Percentiles rank a stretch among this genome's conserved stretches.
These are phyloP conservation scores for Carabus problematicus DNA, from an alignment of 2,888 invertebrate species.

Conservation along the genomic window DNA sequence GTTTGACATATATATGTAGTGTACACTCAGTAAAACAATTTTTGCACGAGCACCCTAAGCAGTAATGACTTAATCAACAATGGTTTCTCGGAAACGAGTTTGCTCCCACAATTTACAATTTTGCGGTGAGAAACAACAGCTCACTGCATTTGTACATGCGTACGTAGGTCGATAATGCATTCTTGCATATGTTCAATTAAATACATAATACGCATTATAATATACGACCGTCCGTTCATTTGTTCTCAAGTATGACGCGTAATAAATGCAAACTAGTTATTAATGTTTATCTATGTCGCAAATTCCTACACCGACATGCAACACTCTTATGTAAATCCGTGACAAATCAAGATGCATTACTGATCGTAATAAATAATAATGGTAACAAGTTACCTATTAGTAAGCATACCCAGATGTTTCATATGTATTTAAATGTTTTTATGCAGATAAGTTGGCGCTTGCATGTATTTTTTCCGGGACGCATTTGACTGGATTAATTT, in stretches of 20 bases:
- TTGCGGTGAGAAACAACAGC: too few relatives aligned
- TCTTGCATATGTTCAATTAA: slow-evolving; percentile 19
- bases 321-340: slow-evolving; percentile 20
- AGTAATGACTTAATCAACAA: too few relatives aligned
- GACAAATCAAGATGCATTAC: slow-evolving; percentile 12
- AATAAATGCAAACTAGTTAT: slow-evolving; percentile 28
- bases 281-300: slow-evolving; percentile 19
- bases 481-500: neutral
- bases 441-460: neutral
- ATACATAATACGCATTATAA: slow-evolving; percentile 24
- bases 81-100: too few relatives aligned
- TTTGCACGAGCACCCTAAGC: too few relatives aligned
- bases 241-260: slow-evolving; percentile 10
- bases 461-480: neutral
- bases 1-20: too few relatives aligned
- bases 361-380: slow-evolving; percentile 15
- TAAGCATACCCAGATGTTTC: neutral
- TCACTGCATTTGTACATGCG: too few relatives aligned
- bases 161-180: neutral
- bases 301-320: slow-evolving; percentile 18
- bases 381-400: slow-evolving; percentile 16
- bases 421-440: too few relatives aligned
- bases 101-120: too few relatives aligned
- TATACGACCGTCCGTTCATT: neutral
- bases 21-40: too few relatives aligned